Base-by-base conservation (phyloP, 2,888 invertebrate genomes). In the Eupithecia vulgata region DNA sequence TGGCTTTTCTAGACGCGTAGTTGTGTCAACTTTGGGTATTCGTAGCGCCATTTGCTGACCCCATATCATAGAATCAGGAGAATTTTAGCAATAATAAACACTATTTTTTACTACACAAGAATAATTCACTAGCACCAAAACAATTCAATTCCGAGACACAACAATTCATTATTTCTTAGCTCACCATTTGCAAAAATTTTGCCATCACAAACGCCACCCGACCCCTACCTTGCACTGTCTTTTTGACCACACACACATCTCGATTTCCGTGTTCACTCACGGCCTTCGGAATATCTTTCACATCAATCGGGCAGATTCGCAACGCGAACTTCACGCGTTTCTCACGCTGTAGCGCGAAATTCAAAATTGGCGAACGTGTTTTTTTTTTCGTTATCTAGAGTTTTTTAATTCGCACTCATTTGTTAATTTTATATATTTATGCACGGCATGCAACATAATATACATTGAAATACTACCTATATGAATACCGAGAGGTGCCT, bases 201-300 rank as follows among this genome's bases (percentile, higher is more conserved):
- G 96, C 96, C 96, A 96, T 96, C 96, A 96, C 96, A 96, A 95
- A 95, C 95, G 96, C 96, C 96, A 96, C 96, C 96, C 96, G 96
- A 96, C 96, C 96, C 96, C 96, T 96, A 96, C 95, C 95, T 95
- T 96, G 95, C 96, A 95, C 96, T 96, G 95, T 95, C 95, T 95
- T 95, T 95, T 94, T 94, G 94, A 94, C 95, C 95, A 95, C 95
- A 94, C 94, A 94, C 94, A 93, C 94, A 94, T 94, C 95, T 94
- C 94, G 93, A 93, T 93, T 94, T 93, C 93, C 93, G 95, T 94
- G 94, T 95, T 94, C 95, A 92, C 95, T 95, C 95, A 95, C 95
- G 95, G 95, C 95, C 95, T 95, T 95, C 95, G 95, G 94, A 94
- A 95, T 95, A 95, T 95, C 95, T 95, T 95, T 93, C 95, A 95